phyloP scores from a whole-genome alignment of 2,888 invertebrate genomes.

The Amphimallon solstitiale region DNA sequence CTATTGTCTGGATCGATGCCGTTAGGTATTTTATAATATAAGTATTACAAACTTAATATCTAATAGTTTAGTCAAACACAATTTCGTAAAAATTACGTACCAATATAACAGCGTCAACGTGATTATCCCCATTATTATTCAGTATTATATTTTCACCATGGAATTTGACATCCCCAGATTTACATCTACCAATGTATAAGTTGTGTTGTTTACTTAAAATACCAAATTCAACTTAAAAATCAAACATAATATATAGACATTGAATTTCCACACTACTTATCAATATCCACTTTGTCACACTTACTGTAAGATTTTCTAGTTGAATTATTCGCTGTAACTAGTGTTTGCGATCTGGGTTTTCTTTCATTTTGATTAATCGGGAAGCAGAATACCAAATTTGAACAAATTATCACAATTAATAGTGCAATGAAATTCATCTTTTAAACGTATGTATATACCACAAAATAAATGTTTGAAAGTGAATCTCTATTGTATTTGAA shows the following conservation, averaged over 20 bases:
- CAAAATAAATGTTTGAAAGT: too few species aligned
- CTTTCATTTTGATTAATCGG: slow-evolving; percentile 1
- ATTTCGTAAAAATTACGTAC: slow-evolving; percentile 47
- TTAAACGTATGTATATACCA: too few species aligned
- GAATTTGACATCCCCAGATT: slow-evolving; percentile 51
- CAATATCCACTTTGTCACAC: background rate
- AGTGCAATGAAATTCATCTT: too few species aligned
- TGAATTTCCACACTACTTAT: background rate
- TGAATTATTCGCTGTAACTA: slow-evolving; percentile 8
- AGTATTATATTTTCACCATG: slow-evolving; percentile 62
- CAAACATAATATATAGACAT: background rate
- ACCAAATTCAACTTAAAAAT: slow-evolving; percentile 56
- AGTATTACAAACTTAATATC: too few species aligned
- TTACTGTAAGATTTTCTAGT: slow-evolving; percentile 31
- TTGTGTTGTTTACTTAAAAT: slow-evolving; percentile 56
- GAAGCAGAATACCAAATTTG: background rate
- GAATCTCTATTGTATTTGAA: too few species aligned
- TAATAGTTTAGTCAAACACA: background rate
- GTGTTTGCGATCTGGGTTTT: background rate
- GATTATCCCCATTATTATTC: slow-evolving; percentile 61
- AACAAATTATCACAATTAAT: background rate
- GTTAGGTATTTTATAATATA: too few species aligned
- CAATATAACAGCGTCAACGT: slow-evolving; percentile 57
- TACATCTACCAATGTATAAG: slow-evolving; percentile 59
- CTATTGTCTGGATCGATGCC: too few species aligned